phyloP scores from a whole-genome alignment of 1,140 invertebrate species.

The Tetranychus cinnabarinus region DNA sequence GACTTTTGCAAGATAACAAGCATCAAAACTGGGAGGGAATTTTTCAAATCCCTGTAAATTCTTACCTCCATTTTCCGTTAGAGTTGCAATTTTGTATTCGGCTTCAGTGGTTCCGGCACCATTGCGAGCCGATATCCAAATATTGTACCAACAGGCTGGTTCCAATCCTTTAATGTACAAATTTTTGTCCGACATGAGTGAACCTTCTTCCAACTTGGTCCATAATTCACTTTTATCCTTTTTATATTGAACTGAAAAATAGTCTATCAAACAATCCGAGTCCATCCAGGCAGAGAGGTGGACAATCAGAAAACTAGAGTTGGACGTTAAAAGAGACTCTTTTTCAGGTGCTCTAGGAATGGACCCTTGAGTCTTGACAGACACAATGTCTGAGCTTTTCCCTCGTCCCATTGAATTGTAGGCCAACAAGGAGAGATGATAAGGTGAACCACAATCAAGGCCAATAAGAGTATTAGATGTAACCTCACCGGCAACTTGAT shows the following conservation, averaged over 20 bases:
- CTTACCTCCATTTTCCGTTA: slow-evolving; percentile 13
- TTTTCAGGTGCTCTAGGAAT: slow-evolving; percentile 15
- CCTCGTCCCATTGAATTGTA: slow-evolving; percentile 26
- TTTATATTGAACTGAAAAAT: slow-evolving; percentile 16
- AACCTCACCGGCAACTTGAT: not conserved
- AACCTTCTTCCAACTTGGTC: not conserved
- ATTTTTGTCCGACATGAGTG: slow-evolving; percentile 1
- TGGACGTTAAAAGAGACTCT: slow-evolving; percentile 14
- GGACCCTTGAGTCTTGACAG: slow-evolving; percentile 8
- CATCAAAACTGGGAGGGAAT: too few relatives aligned
- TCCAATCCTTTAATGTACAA: slow-evolving; percentile 33
- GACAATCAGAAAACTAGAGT: slow-evolving; percentile 23
- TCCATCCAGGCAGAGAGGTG: slow-evolving; percentile 27
- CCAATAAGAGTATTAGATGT: not conserved
- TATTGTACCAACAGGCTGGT: slow-evolving; percentile 57
- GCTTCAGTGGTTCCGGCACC: slow-evolving; percentile 68
- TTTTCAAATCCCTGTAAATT: not conserved
- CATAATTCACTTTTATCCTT: slow-evolving; percentile 5
- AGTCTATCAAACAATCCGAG: slow-evolving; percentile 29
- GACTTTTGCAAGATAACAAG: too few relatives aligned
- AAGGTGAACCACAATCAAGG: slow-evolving; percentile 6
- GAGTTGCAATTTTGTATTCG: slow-evolving; percentile 50
- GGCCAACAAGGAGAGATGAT: slow-evolving; percentile 21
- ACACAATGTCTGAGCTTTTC: slow-evolving; percentile 22
- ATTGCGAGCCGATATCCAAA: slow-evolving; percentile 66